Evolutionary conservation across 1,140 invertebrate genomes (phyloP), one percentile per base, ranked within the genome.

Genomic region (Pogonus chalceus): DNA sequence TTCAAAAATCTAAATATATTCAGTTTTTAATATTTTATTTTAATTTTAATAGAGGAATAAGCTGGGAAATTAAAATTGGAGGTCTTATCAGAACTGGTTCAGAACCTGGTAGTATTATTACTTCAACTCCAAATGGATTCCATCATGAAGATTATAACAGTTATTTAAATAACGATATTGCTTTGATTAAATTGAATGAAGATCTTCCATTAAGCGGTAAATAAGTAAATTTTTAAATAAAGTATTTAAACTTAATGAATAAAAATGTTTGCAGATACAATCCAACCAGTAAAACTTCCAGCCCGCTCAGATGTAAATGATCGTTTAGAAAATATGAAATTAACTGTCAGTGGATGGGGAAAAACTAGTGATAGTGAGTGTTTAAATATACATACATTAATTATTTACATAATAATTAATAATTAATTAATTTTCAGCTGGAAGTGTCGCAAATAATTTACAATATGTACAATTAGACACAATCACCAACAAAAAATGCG

Each of bases 281-380:
- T 60, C 35, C 31, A 54, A 52, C 56, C 58, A 18, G 47, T 58
- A 22, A 14, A n/a, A 16, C 26, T 60, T 2, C 26, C 57, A 16
- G 23, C 37, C 2, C 16, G 23, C 18, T 20, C 3, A 2, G 37
- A 23, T 14, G n/a, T n/a, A 14, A 20, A 23, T 20, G 23, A 24
- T 14, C 53, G 49, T 20, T 52, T 21, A 12, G 59, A 23, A 35
- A 52, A 54, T 43, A 35, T 35, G 20, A 3, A 23, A 10, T 56
- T 57, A 9, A 59, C 55, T 39, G 61, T 59, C n/a, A 65, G 64
- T 56, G 64, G 64, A 22, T 65, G 54, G 54, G 64, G 64, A 24
- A 52, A 35, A 51, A 62, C 56, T 20, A 37, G 24, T 39, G 51
- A 64, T 24, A 49, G 62, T 62, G 52, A 7, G 20, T 23, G 31